These are phyloP conservation scores for Eufriesea mexicana DNA, from an alignment of 1,140 invertebrate genomes.

Conservation along the genomic window DNA sequence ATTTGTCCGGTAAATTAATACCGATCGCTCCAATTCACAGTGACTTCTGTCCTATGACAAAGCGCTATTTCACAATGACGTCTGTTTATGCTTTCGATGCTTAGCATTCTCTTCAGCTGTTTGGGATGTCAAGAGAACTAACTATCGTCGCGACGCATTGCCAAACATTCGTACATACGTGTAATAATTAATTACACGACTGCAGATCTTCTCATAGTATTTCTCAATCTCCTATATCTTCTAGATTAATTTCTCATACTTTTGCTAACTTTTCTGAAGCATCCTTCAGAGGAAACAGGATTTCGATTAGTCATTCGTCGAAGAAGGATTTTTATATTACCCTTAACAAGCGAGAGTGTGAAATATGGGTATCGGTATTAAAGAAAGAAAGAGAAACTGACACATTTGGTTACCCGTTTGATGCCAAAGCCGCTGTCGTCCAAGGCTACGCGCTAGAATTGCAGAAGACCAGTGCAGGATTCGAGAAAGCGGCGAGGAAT, in stretches of 20 bases:
- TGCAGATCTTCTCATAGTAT: neutral
- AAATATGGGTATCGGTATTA: too few relatives aligned
- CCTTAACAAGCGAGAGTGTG: too few relatives aligned
- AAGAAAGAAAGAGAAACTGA: too few relatives aligned
- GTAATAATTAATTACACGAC: neutral
- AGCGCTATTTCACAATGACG: neutral
- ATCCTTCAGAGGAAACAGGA: too few relatives aligned
- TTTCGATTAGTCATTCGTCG: too few relatives aligned
- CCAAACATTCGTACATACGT: neutral
- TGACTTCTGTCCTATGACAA: slow-evolving; percentile 13
- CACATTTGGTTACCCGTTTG: neutral
- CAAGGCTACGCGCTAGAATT: neutral
- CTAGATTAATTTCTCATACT: too few relatives aligned
- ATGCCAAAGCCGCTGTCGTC: too few relatives aligned
- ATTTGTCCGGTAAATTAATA: slow-evolving; percentile 21
- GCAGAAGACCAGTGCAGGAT: neutral
- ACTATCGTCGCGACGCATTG: neutral
- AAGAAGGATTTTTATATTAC: too few relatives aligned
- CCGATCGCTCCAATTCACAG: slow-evolving; percentile 2
- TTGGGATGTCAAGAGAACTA: neutral
- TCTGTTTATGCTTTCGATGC: neutral
- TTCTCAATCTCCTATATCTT: too few relatives aligned
- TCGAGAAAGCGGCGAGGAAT: neutral
- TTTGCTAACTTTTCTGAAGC: too few relatives aligned
- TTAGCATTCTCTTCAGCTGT: neutral